These are phyloP conservation scores for Crax fasciolata DNA, from an alignment of 2,797 vertebrate species.

Conservation along the genomic window DNA sequence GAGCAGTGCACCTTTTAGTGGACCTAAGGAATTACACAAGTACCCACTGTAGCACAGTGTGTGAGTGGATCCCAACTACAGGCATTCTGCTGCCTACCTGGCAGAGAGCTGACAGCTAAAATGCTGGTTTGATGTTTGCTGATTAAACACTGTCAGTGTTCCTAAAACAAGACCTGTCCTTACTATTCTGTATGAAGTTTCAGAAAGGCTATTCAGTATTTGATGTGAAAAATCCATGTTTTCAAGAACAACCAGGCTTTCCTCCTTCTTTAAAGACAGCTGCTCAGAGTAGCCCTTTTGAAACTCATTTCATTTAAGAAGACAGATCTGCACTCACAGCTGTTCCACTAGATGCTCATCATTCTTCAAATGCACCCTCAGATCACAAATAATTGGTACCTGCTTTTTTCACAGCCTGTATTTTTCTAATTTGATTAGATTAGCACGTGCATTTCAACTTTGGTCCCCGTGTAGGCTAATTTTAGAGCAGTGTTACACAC, in stretches of 20 bases:
- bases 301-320: not conserved
- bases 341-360: not conserved
- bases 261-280: not conserved
- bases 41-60: not conserved
- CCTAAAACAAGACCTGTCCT: not conserved
- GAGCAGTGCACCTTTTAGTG: not conserved
- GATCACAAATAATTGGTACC: not conserved
- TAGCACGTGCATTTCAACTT: not conserved
- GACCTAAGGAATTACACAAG: not conserved
- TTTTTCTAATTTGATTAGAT: not conserved
- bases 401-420: not conserved
- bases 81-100: not conserved
- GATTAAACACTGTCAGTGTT: not conserved
- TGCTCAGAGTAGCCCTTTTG: not conserved
- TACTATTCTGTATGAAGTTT: not conserved
- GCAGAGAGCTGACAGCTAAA: not conserved
- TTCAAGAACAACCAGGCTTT: not conserved
- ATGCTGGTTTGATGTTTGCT: not conserved
- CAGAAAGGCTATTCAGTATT: not conserved
- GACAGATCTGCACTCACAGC: not conserved
- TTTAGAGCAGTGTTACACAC: not conserved
- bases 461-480: not conserved
- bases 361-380: not conserved
- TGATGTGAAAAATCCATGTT: not conserved
- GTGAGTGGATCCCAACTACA: accelerated